Evolutionary conservation across 2,888 invertebrate species (phyloP).

Genomic region (Temnothorax unifasciatus): DNA sequence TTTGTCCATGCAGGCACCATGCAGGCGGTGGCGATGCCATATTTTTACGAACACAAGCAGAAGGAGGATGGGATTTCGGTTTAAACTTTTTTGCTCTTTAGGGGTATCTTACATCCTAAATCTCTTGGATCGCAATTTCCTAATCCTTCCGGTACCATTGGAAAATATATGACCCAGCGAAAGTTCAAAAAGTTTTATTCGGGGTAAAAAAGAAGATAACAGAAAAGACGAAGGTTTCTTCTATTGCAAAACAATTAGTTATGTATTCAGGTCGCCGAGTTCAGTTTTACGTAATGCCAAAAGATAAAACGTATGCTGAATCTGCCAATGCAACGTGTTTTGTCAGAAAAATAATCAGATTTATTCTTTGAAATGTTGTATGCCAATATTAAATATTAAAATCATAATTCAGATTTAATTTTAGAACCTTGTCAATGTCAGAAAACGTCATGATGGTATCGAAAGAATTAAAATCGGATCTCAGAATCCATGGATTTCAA

Average conservation of each 20-base stretch:
- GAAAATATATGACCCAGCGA: neutral
- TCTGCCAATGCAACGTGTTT: neutral
- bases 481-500: slow-evolving; percentile 1
- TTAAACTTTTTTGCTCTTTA: slow-evolving; percentile 9
- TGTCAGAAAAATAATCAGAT: neutral
- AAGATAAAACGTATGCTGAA: neutral
- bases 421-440: neutral
- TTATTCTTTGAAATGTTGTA: neutral
- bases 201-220: neutral
- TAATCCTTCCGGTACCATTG: slow-evolving; percentile 18
- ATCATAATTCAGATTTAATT: neutral
- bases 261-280: neutral
- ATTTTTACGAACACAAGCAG: slow-evolving; percentile 37
- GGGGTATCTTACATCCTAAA: slow-evolving; percentile 23
- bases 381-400: neutral
- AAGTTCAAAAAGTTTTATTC: slow-evolving; percentile 1
- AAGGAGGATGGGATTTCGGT: slow-evolving; percentile 21
- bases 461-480: slow-evolving; percentile 15
- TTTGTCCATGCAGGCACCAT: slow-evolving; percentile 28
- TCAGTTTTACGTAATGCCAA: neutral
- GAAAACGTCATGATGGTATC: neutral
- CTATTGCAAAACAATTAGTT: neutral
- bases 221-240: neutral
- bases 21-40: slow-evolving; percentile 48
- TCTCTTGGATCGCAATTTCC: slow-evolving; percentile 1